A percentile compares a stretch with the other conserved stretches of the same genome.
Conservation (phyloP, 2,113 vertebrate genomes). For the Copsychus sechellarum region DNA sequence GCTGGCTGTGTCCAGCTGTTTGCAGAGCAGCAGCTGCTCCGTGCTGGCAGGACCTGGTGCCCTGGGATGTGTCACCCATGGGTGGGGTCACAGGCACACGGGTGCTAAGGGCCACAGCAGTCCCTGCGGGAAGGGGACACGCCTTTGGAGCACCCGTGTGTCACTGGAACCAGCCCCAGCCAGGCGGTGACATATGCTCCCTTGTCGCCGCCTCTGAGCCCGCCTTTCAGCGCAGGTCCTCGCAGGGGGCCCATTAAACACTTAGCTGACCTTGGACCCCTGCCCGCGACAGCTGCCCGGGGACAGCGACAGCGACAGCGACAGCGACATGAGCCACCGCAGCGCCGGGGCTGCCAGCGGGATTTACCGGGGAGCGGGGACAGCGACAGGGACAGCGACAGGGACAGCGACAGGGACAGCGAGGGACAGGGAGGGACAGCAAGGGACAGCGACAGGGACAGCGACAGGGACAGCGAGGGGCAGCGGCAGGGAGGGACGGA, state of each 20-base stretch:
- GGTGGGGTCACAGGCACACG: accelerated
- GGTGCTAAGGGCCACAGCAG: background rate
- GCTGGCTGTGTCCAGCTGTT: background rate
- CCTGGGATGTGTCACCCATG: accelerated
- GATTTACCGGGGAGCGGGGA: no score
- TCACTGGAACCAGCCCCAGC: background rate
- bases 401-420: no score
- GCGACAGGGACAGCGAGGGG: no score
- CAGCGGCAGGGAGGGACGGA: no score
- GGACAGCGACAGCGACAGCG: background rate
- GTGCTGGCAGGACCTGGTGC: background rate
- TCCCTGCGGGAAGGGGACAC: background rate
- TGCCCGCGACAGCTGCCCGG: conserved; percentile 39
- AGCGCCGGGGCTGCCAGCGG: no score
- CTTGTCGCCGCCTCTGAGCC: background rate
- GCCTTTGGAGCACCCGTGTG: background rate
- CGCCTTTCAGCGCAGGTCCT: background rate
- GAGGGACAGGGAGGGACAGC: no score
- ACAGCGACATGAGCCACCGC: no score
- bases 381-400: no score
- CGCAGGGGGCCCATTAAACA: conserved; percentile 58
- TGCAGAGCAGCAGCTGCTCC: background rate
- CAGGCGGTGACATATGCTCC: conserved; percentile 37
- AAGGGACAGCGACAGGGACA: no score
- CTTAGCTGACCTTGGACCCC: conserved; percentile 55